A percentile compares a stretch with the other conserved stretches of the same genome.
These are phyloP conservation scores for Dioctria rufipes DNA, from an alignment of 2,888 invertebrate genomes.

Conservation along the genomic window DNA sequence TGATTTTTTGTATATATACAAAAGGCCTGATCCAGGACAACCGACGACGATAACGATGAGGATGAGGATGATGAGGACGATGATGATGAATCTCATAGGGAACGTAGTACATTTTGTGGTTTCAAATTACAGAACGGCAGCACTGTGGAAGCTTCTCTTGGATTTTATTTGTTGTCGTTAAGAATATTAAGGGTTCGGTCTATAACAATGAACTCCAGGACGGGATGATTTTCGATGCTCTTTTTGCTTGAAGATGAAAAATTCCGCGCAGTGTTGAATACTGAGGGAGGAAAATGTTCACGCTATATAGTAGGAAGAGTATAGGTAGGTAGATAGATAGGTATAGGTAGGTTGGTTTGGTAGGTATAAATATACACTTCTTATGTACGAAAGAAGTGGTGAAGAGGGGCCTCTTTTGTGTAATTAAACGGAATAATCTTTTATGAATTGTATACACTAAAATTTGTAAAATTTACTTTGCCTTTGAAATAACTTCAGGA, in stretches of 20 bases:
- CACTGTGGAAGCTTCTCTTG: conserved; percentile 52
- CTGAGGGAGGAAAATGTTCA: conserved; percentile 42
- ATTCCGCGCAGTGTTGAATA: conserved; percentile 43
- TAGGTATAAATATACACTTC: too few species aligned
- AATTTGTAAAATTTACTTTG: too few species aligned
- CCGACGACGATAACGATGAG: conserved; percentile 40
- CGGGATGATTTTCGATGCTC: conserved; percentile 35
- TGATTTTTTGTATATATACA: neutral
- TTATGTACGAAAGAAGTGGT: neutral
- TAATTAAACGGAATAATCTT: neutral
- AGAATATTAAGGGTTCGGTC: conserved; percentile 32
- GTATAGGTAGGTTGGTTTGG: too few species aligned
- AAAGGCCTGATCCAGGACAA: conserved; percentile 30
- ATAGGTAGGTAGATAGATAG: too few species aligned
- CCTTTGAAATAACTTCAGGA: too few species aligned
- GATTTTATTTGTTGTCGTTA: conserved; percentile 34
- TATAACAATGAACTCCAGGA: conserved; percentile 42
- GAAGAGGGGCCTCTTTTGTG: neutral
- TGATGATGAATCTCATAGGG: conserved; percentile 59
- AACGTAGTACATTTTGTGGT: conserved; percentile 60
- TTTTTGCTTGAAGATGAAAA: conserved; percentile 39
- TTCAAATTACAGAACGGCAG: conserved; percentile 60
- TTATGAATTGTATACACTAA: neutral
- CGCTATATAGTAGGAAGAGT: neutral
- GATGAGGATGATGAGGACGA: conserved; percentile 36